Base-by-base conservation (phyloP, 2,113 vertebrate genomes). In the Mesitornis unicolor region DNA sequence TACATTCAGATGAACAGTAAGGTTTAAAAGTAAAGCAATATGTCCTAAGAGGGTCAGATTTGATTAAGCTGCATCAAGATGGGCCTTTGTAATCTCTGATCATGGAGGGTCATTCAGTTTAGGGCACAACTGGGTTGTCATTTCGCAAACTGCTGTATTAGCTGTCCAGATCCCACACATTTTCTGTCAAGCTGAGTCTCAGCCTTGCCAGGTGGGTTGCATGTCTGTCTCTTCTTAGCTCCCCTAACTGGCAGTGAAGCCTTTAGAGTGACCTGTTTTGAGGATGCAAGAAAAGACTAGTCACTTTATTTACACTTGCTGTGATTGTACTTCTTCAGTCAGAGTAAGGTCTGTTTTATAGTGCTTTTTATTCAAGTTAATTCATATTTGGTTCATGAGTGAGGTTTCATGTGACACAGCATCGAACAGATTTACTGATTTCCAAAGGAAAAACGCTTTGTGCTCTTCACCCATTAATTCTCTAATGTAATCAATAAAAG, bases 401-500 rank as follows among this genome's bases (percentile, higher is more conserved):
- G 53, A 86, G 45, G 51, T 87, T 94, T 89, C 56, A 56, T n/a
- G 85, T 91, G 74, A 61, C 65, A 71, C 16, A 53, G 24, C 53
- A 38, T 95, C 67, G 85, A 68, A 85, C 65, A 78, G 31, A 57
- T 85, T 74, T 83, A 60, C 74, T 77, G 83, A 89, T 93, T 89
- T 93, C 70, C 51, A 61, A 54, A 91, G 87, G 60, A 83, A 89
- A 91, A 87, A 70, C 0, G 33, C 57, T 56, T 75, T 71, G 75
- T 93, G 81, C 65, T 84, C 45, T 71, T 90, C 31, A 69, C 45
- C 59, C 70, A 54, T 89, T 93, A 76, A 70, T 93, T 92, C 57
- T 79, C 64, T 92, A 81, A 89, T 56, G 76, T 73, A 86, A 93
- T 97, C 94, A 42, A 96, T 97, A 95, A 94, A 94, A 96, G 67